Base-by-base conservation (phyloP, 2,797 vertebrate genomes). In the Alfaro cultratus region DNA sequence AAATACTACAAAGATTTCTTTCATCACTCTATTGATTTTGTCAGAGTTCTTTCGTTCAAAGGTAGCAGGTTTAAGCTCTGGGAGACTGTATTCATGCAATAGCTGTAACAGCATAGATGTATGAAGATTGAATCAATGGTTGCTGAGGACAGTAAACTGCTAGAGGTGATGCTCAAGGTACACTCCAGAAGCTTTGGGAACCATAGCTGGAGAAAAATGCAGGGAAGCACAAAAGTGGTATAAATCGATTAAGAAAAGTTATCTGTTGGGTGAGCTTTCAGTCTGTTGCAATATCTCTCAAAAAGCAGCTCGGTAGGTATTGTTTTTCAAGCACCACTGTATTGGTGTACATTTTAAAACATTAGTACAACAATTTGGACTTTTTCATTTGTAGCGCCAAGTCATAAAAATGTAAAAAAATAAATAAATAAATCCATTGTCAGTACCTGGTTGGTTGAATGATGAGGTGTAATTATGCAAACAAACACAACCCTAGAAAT, bases 21-120 rank as follows among this genome's bases (percentile, higher is more conserved):
- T 87, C 76, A 79, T 79, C 81, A 78, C 18, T n/a, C 47, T 1
- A 26, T 84, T 79, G 88, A 93, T 91, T 90, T 83, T 62, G 76
- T 77, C 74, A 43, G 64, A 78, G 85, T 85, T 49, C 11, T 46
- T 84, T 23, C 49, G 79, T 85, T 87, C 75, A 75, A 86, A 84
- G 84, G 79, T 80, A 75, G 74, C 13, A 3, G 46, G 51, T 81
- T 79, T 78, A 73, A 62, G 55, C 75, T 77, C 71, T 51, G 51
- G 16, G 72, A 83, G 74, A 68, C 76, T 36, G 73, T 18, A 55
- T 73, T 85, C 57, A 10, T 62, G 43, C 51, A 77, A 80, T 75
- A 82, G 85, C 64, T 39, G 31, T 76, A 53, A 12, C 7, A 43
- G 73, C 73, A 67, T 18, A 83, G 74, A 81, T 85, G 81, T 60